Base-by-base conservation (phyloP, 2,888 invertebrate species). In the Lepidonotus clava region DNA sequence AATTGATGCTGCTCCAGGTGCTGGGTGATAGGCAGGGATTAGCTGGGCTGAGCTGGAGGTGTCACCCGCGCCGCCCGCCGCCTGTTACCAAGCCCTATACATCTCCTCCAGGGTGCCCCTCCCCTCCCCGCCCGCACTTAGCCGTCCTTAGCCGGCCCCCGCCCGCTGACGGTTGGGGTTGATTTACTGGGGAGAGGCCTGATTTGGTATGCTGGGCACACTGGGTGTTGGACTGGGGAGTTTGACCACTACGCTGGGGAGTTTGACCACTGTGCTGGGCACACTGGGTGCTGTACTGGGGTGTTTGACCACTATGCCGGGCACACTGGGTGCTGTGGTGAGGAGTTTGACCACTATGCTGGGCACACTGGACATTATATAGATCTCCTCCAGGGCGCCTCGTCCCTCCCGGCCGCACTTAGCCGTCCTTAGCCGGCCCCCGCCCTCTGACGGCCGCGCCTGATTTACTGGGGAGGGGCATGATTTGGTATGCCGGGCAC, bases 11-110 rank as follows among this genome's bases (percentile, higher is more conserved):
- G 18, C 46, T 80, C 80, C 80, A 80, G 80, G 80, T 80, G 80
- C 51, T 28, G 51, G 80, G 80, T 80, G 80, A 80, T 80, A 46
- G 80, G 80, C 80, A 80, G 80, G 80, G 80, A 80, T 80, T 80
- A 80, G 80, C 46, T 46, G 46, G 41, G 24, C 14, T 28, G 28
- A 46, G 80, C 80, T n/a, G 24, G 80, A 46, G 80, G 80, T 80
- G 80, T 80, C 80, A 80, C 28, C 80, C 32, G 1, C 28, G 41
- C 41, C 18, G 80, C 80, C 80, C n/a, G 80, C 28, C 41, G 21
- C 80, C 80, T 80, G 80, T 80, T 80, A 80, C 46, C 46, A 80
- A 41, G 80, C 24, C 28, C 80, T 51, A 80, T 80, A 80, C 80
- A 80, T 80, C 80, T 80, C 80, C 8, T 5, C 80, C 28, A 41